These are phyloP conservation scores for Dolichallabes microphthalmus DNA, from an alignment of 2,113 vertebrate genomes.

Conservation along the genomic window DNA sequence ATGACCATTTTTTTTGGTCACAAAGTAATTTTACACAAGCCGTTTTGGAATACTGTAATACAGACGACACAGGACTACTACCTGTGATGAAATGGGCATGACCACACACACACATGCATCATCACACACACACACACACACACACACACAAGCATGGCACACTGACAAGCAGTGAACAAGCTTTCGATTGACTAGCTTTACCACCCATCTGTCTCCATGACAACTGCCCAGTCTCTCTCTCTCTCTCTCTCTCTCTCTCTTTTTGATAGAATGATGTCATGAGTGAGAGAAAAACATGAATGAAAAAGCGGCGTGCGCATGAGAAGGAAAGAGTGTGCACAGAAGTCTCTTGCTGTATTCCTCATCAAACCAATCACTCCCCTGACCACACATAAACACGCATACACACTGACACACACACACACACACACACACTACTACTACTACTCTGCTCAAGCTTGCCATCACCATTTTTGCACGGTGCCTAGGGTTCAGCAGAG, in stretches of 20 bases:
- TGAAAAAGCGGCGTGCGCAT: constrained; percentile 44
- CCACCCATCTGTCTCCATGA: constrained; percentile 56
- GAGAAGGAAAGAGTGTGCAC: constrained; percentile 36
- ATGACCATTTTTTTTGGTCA: too few species aligned
- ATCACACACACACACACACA: constrained; percentile 5
- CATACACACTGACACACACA: neutral
- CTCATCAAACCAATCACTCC: constrained; percentile 19
- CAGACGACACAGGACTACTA: neutral
- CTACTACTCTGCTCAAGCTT: neutral
- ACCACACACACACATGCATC: neutral
- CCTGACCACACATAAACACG: neutral
- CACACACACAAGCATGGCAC: constrained; percentile 5
- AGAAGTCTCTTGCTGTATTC: constrained; percentile 9
- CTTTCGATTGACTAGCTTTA: constrained; percentile 47
- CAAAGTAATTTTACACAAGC: neutral
- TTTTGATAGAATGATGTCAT: constrained; percentile 51
- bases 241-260: constrained; percentile 35
- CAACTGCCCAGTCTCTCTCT: constrained; percentile 48
- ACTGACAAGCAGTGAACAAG: constrained; percentile 39
- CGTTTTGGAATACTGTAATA: neutral
- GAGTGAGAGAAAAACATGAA: constrained; percentile 47
- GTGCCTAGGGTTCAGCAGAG: constrained; percentile 6
- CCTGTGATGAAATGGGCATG: neutral
- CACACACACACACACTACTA: neutral
- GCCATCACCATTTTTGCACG: neutral